A percentile compares a stretch with the other conserved stretches of the same genome.
phyloP scores from a whole-genome alignment of 2,797 vertebrate genomes.

The Nyctibius grandis region DNA sequence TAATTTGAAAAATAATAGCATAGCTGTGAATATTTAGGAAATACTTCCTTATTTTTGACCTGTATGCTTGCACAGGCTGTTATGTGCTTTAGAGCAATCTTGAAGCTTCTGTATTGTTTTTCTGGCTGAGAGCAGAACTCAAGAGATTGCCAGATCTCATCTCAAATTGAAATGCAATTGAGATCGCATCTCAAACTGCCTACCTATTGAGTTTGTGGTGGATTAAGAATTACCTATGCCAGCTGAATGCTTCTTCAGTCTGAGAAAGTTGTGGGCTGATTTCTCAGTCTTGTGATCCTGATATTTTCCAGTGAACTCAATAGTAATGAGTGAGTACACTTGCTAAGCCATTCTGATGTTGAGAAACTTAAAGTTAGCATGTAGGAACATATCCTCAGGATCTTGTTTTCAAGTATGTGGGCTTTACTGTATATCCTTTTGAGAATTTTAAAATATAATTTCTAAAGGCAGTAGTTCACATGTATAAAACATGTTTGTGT shows the following conservation, averaged over 20 bases:
- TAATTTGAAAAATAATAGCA: background rate
- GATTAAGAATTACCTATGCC: background rate
- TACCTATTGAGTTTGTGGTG: background rate
- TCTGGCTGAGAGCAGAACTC: background rate
- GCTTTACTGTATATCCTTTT: background rate
- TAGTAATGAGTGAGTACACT: background rate
- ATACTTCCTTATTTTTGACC: background rate
- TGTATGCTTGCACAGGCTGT: background rate
- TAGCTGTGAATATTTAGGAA: background rate
- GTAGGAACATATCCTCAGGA: background rate
- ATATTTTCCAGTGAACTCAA: background rate
- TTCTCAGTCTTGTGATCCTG: background rate
- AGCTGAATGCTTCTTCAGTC: background rate
- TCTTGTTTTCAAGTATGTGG: background rate
- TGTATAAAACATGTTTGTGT: background rate
- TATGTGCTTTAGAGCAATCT: background rate
- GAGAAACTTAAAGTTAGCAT: background rate
- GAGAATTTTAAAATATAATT: background rate
- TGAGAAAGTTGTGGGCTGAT: background rate
- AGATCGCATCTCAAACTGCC: background rate
- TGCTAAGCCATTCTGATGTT: background rate
- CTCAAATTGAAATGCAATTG: fast-evolving
- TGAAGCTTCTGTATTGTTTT: background rate
- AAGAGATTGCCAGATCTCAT: background rate
- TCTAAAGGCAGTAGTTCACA: background rate